Evolutionary conservation across 1,140 invertebrate species (phyloP).

Genomic region (Musca vetustissima): DNA sequence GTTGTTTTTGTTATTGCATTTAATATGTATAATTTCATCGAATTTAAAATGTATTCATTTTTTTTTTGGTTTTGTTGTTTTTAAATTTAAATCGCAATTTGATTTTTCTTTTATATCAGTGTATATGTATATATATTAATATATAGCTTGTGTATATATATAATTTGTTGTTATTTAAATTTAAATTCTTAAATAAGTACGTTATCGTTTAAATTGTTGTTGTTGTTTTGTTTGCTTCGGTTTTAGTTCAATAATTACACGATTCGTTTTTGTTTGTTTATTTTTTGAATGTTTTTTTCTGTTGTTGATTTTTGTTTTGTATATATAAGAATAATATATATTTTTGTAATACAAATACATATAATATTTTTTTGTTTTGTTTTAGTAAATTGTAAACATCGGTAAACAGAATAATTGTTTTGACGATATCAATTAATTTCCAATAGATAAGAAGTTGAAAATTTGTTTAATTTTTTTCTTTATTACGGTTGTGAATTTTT

Average conservation of each 20-base stretch:
- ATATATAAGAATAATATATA: too few species aligned
- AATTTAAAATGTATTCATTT: slow-evolving; percentile 8
- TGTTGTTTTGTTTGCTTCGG: too few species aligned
- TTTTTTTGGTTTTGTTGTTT: background rate
- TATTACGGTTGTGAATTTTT: background rate
- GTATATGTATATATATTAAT: too few species aligned
- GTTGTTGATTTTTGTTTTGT: too few species aligned
- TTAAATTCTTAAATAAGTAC: slow-evolving; percentile 43
- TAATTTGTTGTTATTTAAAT: slow-evolving; percentile 38
- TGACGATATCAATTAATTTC: too few species aligned
- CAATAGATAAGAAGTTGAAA: slow-evolving; percentile 4
- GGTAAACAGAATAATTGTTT: background rate
- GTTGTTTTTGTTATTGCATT: background rate
- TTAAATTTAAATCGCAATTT: slow-evolving; percentile 1
- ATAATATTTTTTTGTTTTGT: slow-evolving; percentile 11
- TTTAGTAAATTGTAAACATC: background rate
- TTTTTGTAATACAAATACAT: too few species aligned
- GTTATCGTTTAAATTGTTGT: slow-evolving; percentile 49
- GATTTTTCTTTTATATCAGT: too few species aligned
- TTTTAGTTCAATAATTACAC: too few species aligned
- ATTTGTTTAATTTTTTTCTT: background rate
- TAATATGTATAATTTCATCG: slow-evolving; percentile 13
- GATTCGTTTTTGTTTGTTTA: too few species aligned
- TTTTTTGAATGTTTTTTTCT: too few species aligned
- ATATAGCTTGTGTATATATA: background rate